These are phyloP conservation scores for Arizona elegans DNA, from an alignment of 2,113 vertebrate species.

Conservation along the genomic window DNA sequence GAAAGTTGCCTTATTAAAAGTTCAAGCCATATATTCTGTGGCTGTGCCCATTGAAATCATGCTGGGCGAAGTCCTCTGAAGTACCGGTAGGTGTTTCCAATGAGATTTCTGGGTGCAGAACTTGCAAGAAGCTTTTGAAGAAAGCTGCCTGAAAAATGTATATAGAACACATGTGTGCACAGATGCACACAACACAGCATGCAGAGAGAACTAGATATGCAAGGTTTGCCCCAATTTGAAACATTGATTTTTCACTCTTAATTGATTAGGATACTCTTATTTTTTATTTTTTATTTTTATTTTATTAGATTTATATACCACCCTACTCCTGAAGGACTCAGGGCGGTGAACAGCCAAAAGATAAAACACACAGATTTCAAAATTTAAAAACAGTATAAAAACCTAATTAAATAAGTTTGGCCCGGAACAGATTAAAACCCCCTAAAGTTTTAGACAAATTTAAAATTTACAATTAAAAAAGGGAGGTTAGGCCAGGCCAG, in stretches of 20 bases:
- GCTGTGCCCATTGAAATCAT: not conserved
- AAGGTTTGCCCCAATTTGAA: not conserved
- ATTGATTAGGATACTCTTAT: not conserved
- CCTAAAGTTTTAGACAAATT: too few species aligned
- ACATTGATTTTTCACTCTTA: not conserved
- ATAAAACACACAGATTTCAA: too few species aligned
- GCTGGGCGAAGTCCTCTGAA: not conserved
- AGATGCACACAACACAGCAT: not conserved
- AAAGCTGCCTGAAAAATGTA: not conserved
- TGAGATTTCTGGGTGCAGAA: not conserved
- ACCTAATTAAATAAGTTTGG: too few species aligned
- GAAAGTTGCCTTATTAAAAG: not conserved
- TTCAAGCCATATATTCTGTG: not conserved
- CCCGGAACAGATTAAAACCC: too few species aligned
- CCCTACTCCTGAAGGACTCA: too few species aligned
- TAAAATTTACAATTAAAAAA: too few species aligned
- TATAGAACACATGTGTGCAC: not conserved
- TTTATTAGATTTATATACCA: too few species aligned
- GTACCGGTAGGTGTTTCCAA: not conserved
- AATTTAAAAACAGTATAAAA: too few species aligned
- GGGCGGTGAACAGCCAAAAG: too few species aligned
- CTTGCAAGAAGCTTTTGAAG: not conserved
- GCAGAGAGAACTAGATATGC: not conserved
- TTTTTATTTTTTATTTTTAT: too few species aligned
- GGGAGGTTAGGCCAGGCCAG: too few species aligned